Conservation (phyloP, 2,113 vertebrate species). For the Corydoras sp. region DNA sequence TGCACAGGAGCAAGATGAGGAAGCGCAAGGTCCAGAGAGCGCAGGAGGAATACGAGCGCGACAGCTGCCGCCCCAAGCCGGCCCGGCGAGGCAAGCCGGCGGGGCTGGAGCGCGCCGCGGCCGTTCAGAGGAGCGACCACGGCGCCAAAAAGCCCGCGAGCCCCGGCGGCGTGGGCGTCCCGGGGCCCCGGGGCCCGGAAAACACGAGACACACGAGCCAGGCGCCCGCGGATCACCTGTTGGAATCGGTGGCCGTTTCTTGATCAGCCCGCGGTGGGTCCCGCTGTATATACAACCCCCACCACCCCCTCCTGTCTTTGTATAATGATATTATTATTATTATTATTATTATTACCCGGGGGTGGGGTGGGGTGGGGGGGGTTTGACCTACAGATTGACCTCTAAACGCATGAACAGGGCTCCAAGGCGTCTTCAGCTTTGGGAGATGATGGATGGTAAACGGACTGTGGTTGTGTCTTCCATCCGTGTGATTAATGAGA, state of each 20-base stretch:
- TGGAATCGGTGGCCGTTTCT: slow-evolving; percentile 73
- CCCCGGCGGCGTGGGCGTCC: slow-evolving; percentile 18
- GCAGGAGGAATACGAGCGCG: slow-evolving; percentile 83
- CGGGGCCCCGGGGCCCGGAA: slow-evolving; percentile 29
- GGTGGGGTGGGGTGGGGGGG: no score
- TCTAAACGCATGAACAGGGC: no score
- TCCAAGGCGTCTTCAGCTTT: no score
- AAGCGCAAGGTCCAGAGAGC: slow-evolving; percentile 83
- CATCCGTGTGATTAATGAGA: no score
- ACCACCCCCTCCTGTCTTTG: slow-evolving; percentile 11
- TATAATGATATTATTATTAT: no score
- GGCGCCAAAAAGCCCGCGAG: slow-evolving; percentile 15
- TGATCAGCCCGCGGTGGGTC: slow-evolving; percentile 56
- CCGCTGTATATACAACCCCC: slow-evolving; percentile 44
- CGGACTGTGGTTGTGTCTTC: no score
- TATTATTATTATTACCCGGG: no score
- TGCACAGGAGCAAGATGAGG: slow-evolving; percentile 86
- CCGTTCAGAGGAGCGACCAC: slow-evolving; percentile 52
- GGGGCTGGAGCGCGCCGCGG: slow-evolving; percentile 46
- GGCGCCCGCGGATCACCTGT: slow-evolving; percentile 64
- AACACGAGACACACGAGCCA: slow-evolving; percentile 39
- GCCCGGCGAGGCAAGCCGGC: slow-evolving; percentile 37
- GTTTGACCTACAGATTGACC: no score
- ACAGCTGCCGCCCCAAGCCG: slow-evolving; percentile 66
- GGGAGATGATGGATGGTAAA: no score